Evolutionary conservation across 2,797 vertebrate genomes (phyloP), one percentile per base, ranked within the genome.

Genomic region (Calcarius lapponicus): DNA sequence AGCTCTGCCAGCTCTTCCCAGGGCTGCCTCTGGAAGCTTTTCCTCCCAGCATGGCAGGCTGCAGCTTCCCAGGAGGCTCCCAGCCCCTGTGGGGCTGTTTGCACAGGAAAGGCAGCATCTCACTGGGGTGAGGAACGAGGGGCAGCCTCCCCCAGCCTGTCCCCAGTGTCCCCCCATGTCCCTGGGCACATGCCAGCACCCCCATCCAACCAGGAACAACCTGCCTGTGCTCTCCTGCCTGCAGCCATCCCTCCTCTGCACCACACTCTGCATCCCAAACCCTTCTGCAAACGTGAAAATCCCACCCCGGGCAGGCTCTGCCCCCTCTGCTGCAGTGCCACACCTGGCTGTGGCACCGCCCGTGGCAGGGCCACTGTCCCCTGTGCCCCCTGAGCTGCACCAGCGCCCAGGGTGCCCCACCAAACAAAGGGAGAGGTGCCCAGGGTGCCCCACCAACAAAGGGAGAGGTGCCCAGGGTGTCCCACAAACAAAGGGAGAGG

Each of bases 101-200:
- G 58, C 4, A 48, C 36, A 36, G 5, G 11, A 24, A 65, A 58
- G 29, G 9, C 9, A 21, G 21, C 6, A 2, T 12, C 79, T 45
- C 40, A 2, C 40, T 0, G 0, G 34, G 10, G 13, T 40, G 6
- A 38, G 20, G 40, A 67, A 34, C 5, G 29, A 1, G 0, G 1
- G 17, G 57, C 62, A 71, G 7, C 47, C 40, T 25, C 24, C 38
- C 29, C 34, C 64, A 32, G 31, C 15, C 48, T 51, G 50, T 51
- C 26, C 31, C 56, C 60, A 42, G 42, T 19, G 29, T 10, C 54
- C 53, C 51, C 13, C 17, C 40, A 8, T 0, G 0, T 36, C 54
- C 73, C 74, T 1, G 1, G 71, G 13, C 21, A 40, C 45, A 0
- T 0, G 56, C 3, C 88, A 72, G 11, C 88, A 78, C 11, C 20